These are phyloP conservation scores for Brachypterus glaber DNA, from an alignment of 2,888 invertebrate species.

Conservation along the genomic window DNA sequence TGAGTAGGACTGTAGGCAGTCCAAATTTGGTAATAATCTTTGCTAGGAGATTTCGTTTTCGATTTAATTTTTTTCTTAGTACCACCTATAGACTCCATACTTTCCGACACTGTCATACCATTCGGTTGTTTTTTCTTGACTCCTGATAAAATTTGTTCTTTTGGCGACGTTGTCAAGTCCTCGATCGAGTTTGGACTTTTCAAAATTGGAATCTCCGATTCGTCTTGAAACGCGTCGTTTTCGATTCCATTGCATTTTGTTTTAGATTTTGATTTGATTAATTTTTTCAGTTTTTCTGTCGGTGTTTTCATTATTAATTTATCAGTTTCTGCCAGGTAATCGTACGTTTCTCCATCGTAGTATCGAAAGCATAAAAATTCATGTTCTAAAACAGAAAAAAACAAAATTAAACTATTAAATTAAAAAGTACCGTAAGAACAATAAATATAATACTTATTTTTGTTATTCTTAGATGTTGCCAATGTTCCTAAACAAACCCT, in stretches of 20 bases:
- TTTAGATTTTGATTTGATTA: conserved; percentile 42
- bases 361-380: conserved; percentile 61
- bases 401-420: conserved; percentile 5
- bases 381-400: conserved; percentile 49
- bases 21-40: conserved; percentile 63
- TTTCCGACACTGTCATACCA: conserved; percentile 34
- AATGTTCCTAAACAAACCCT: no score
- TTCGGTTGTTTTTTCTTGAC: conserved; percentile 37
- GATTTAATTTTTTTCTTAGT: conserved; percentile 57
- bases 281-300: conserved; percentile 46
- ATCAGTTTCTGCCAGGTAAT: conserved; percentile 56
- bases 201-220: conserved; percentile 26
- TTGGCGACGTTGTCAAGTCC: conserved; percentile 29
- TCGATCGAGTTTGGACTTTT: conserved; percentile 30
- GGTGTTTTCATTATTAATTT: conserved; percentile 53
- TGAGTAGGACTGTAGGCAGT: conserved; percentile 47
- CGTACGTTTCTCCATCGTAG: conserved; percentile 55
- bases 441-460: no score
- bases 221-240: conserved; percentile 38
- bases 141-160: conserved; percentile 29
- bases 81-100: conserved; percentile 47
- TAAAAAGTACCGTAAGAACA: neutral
- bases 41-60: conserved; percentile 47
- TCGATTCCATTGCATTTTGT: conserved; percentile 35
- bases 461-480: no score